Evolutionary conservation across 2,113 vertebrate genomes (phyloP).

Genomic region (Mustela nigripes): DNA sequence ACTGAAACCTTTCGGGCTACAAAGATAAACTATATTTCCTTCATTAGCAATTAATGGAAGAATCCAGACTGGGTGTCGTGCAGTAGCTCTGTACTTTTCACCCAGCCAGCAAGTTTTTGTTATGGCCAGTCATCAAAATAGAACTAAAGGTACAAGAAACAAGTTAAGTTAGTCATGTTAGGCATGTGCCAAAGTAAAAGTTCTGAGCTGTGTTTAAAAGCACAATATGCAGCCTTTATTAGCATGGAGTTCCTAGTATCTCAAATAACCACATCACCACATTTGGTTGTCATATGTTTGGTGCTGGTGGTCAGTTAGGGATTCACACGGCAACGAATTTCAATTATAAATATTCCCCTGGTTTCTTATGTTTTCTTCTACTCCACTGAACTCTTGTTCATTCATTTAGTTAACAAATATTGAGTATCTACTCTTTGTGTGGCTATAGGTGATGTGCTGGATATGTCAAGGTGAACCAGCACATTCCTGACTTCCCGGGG

Average conservation of each 20-base stretch:
- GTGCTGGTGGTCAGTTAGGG: not conserved
- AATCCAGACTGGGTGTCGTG: not conserved
- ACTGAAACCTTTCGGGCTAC: not conserved
- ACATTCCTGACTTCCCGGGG: not conserved
- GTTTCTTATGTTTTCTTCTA: not conserved
- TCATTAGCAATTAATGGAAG: conserved; percentile 69
- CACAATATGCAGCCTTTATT: not conserved
- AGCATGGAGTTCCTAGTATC: not conserved
- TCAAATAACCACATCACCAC: not conserved
- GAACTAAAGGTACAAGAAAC: not conserved
- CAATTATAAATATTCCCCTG: not conserved
- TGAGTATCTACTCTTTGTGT: not conserved
- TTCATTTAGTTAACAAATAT: conserved; percentile 16
- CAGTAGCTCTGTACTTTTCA: not conserved
- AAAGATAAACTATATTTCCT: conserved; percentile 46
- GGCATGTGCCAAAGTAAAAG: not conserved
- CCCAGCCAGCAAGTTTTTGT: conserved; percentile 39
- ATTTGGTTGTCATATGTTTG: not conserved
- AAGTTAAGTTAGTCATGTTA: conserved; percentile 6
- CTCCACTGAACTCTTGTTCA: not conserved
- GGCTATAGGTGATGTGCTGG: not conserved
- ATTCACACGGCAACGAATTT: not conserved
- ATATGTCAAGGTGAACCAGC: not conserved
- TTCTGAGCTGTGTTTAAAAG: conserved; percentile 33
- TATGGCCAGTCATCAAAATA: not conserved